phyloP scores from a whole-genome alignment of 2,113 vertebrate species.

The Oostethus manadensis region DNA sequence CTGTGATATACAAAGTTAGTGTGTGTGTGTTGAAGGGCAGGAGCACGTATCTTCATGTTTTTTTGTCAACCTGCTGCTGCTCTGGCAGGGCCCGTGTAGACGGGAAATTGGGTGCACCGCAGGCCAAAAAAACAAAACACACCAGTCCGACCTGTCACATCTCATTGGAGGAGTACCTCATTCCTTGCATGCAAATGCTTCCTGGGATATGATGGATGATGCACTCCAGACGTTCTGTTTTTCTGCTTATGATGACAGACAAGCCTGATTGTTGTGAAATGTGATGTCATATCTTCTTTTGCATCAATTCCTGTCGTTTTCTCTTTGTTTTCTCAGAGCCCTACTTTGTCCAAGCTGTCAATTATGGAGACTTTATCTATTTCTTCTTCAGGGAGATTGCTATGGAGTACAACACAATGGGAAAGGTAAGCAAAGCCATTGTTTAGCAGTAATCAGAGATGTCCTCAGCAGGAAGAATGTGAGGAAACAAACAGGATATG shows the following conservation, averaged over 20 bases:
- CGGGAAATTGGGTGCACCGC: constrained; percentile 51
- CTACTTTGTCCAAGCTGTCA: constrained; percentile 92
- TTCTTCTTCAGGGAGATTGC: constrained; percentile 99
- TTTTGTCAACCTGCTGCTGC: constrained; percentile 42
- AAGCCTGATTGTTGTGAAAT: constrained; percentile 50
- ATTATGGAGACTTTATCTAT: constrained; percentile 95
- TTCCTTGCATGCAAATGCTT: constrained; percentile 49
- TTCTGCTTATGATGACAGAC: constrained; percentile 53
- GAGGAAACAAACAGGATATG: constrained; percentile 70
- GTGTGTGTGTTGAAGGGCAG: constrained; percentile 16
- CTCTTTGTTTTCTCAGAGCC: constrained; percentile 77
- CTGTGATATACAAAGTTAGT: constrained; percentile 21
- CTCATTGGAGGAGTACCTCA: constrained; percentile 44
- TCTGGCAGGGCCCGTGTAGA: constrained; percentile 27
- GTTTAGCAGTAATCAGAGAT: constrained; percentile 56
- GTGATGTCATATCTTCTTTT: constrained; percentile 44
- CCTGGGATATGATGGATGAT: constrained; percentile 51
- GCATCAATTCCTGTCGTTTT: constrained; percentile 32
- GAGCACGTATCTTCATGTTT: constrained; percentile 47
- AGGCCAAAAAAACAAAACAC: constrained; percentile 33
- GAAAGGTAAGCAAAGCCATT: constrained; percentile 82
- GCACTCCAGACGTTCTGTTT: constrained; percentile 35
- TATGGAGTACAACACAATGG: constrained; percentile 99
- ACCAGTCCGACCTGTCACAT: constrained; percentile 52
- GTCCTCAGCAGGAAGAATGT: constrained; percentile 57